These are phyloP conservation scores for Drosophila ficusphila DNA, from an alignment of 1,140 invertebrate genomes.

Conservation along the genomic window DNA sequence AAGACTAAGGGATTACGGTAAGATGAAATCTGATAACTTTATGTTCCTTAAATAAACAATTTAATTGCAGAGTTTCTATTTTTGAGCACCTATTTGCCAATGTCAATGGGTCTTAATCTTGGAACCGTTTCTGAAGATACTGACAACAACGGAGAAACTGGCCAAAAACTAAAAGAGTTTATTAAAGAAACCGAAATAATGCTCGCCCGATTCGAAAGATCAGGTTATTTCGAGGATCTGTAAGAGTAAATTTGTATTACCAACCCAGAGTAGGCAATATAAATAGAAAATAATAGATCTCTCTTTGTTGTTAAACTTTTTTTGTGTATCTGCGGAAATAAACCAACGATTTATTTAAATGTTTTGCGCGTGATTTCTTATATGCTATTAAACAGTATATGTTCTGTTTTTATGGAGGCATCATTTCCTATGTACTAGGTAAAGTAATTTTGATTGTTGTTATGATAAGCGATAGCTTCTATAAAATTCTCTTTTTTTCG, in stretches of 20 bases:
- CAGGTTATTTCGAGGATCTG: conserved; percentile 48
- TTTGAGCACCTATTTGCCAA: conserved; percentile 28
- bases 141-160: conserved; percentile 22
- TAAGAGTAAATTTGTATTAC: not conserved
- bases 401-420: too few species aligned
- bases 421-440: too few species aligned
- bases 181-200: conserved; percentile 41
- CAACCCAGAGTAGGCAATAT: too few species aligned
- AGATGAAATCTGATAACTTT: not conserved
- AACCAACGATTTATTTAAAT: too few species aligned
- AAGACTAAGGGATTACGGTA: conserved; percentile 39
- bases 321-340: too few species aligned
- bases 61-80: conserved; percentile 40
- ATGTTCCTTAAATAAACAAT: not conserved
- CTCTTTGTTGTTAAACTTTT: too few species aligned
- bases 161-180: conserved; percentile 4
- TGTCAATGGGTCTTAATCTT: conserved; percentile 1
- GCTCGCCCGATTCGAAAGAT: conserved; percentile 40
- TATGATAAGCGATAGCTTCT: too few species aligned
- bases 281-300: too few species aligned
- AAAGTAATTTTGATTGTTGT: too few species aligned
- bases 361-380: too few species aligned
- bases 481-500: too few species aligned
- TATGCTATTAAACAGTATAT: too few species aligned
- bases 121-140: not conserved